These are phyloP conservation scores for Dolichoris vasculosae DNA, from an alignment of 1,140 invertebrate species.

Conservation along the genomic window DNA sequence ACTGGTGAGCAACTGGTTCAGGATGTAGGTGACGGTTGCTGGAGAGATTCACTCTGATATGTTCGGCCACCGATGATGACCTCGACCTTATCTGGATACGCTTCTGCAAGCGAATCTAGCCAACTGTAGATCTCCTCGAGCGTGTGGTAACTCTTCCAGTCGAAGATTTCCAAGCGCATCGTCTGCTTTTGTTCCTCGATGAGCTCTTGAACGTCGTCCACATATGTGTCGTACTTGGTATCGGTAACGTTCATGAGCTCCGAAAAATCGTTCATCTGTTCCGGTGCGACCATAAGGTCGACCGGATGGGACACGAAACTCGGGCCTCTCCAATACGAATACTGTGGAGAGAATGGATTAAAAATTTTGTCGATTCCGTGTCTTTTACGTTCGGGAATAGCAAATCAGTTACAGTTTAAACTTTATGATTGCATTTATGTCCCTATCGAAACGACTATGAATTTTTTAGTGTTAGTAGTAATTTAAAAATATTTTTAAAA, in stretches of 20 bases:
- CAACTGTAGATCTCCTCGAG: slow-evolving; percentile 73
- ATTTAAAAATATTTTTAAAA: too few species aligned
- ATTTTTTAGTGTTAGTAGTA: too few species aligned
- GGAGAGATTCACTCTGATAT: too few species aligned
- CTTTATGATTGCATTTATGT: too few species aligned
- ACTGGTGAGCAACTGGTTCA: too few species aligned
- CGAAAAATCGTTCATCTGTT: slow-evolving; percentile 58
- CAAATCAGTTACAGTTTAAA: too few species aligned
- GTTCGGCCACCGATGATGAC: too few species aligned
- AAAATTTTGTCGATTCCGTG: neutral
- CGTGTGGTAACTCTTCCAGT: slow-evolving; percentile 73
- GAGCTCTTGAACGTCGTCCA: slow-evolving; percentile 64
- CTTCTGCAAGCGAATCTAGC: slow-evolving; percentile 68
- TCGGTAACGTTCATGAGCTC: slow-evolving; percentile 57
- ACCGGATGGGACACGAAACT: slow-evolving; percentile 49
- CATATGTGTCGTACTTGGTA: slow-evolving; percentile 55
- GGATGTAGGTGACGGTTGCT: too few species aligned
- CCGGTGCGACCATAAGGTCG: slow-evolving; percentile 68
- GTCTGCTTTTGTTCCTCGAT: slow-evolving; percentile 62
- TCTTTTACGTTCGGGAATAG: too few species aligned
- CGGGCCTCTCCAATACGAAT: slow-evolving; percentile 64
- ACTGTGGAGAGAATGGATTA: slow-evolving; percentile 53
- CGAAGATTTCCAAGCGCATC: slow-evolving; percentile 33
- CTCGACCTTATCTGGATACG: slow-evolving; percentile 73
- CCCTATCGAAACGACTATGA: too few species aligned